phyloP scores from a whole-genome alignment of 2,888 invertebrate species.

The Acleris laterana region DNA sequence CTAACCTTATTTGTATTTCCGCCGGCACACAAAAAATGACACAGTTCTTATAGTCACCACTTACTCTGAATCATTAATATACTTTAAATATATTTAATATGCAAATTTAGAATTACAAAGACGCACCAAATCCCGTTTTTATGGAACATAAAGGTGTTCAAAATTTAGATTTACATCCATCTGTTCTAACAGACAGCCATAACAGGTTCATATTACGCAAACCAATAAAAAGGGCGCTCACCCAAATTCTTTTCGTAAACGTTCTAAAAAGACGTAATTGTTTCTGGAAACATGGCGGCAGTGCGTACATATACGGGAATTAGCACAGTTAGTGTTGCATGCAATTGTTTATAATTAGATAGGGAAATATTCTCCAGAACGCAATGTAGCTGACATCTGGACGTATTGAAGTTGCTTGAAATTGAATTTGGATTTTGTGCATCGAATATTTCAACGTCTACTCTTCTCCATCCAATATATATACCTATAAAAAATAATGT shows the following conservation, averaged over 20 bases:
- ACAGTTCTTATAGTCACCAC: slow-evolving; percentile 43
- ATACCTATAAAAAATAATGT: too few species aligned
- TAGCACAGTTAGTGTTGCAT: slow-evolving; percentile 58
- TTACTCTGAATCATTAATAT: slow-evolving; percentile 30
- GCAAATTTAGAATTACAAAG: slow-evolving; percentile 6
- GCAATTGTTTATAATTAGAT: slow-evolving; percentile 47
- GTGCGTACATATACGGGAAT: slow-evolving; percentile 48
- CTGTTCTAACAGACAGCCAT: slow-evolving; percentile 68
- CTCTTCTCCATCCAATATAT: too few species aligned
- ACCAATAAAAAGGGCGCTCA: slow-evolving; percentile 53
- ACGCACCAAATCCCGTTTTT: slow-evolving; percentile 49
- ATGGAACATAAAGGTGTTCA: slow-evolving; percentile 55
- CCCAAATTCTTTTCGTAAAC: slow-evolving; percentile 58
- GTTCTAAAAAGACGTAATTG: slow-evolving; percentile 69
- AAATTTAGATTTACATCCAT: slow-evolving; percentile 60
- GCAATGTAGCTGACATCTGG: slow-evolving; percentile 33
- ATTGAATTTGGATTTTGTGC: background rate
- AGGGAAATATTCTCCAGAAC: slow-evolving; percentile 42
- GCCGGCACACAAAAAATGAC: slow-evolving; percentile 58
- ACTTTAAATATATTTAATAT: slow-evolving; percentile 4
- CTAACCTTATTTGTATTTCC: slow-evolving; percentile 66
- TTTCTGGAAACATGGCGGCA: slow-evolving; percentile 58
- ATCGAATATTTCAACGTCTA: too few species aligned
- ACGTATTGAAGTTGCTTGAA: slow-evolving; percentile 28
- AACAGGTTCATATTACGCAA: slow-evolving; percentile 54